Evolutionary conservation across 2,113 vertebrate species (phyloP), one percentile per base, ranked within the genome.

Genomic region (Ameiurus melas): DNA sequence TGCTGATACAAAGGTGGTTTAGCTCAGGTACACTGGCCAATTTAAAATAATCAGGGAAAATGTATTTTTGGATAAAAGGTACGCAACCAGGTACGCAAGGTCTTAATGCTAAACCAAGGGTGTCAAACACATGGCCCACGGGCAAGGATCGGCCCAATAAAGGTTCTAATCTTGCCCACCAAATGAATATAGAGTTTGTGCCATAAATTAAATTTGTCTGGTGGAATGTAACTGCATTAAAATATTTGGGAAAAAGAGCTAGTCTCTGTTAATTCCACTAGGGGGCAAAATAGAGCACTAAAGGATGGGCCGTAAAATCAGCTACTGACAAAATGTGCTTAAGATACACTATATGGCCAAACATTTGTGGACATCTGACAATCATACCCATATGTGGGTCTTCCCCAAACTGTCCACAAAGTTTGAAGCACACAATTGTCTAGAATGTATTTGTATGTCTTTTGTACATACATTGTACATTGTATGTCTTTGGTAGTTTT

Each of bases 21-120:
- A 87, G 30, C 79, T 5, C 68, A 81, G 62, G 73, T 85, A 60
- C 75, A 82, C 5, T 81, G 64, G 62, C 62, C 71, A 80, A 73
- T 88, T 88, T 79, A 57, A 81, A 36, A 81, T 30, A 83, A 57
- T 90, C 51, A 71, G 33, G 19, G 66, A 85, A 87, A 64, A n/a
- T 39, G 17, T 64, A 17, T 55, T 30, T 53, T 30, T 17, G 16
- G 16, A 4, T 53, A n/a, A 27, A 78, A 51, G 25, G 19, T 30
- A 5, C 27, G n/a, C n/a, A n/a, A 79, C 14, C 14, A 79, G 20
- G n/a, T 80, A 55, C 14, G 16, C 47, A 80, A 19, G n/a, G n/a
- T 78, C 16, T 14, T n/a, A 30, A 30, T 17, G 16, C 43, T 51
- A 78, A 78, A 51, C 22, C 25, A 51, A 51, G 13, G 25, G 25